Base-by-base conservation (phyloP, 2,113 vertebrate species). In the Gallinago undulata region DNA sequence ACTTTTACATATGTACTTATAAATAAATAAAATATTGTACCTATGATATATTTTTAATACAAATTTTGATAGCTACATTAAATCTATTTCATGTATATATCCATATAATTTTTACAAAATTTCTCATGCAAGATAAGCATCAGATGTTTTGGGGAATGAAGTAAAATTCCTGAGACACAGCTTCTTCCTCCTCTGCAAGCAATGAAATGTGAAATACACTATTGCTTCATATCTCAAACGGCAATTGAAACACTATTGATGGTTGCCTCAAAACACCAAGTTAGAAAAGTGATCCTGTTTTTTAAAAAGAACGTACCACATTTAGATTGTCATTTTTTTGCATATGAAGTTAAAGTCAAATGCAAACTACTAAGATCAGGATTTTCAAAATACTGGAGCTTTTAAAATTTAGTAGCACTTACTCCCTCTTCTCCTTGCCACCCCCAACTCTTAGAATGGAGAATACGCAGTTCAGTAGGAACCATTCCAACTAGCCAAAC, bases 111-210 rank as follows among this genome's bases (percentile, higher is more conserved):
- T 92, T 76, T 45, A 77, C 6, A 86, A 93, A 75, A 90, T 47
- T 84, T 88, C 76, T 87, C 14, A 87, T 37, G 51, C 56, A 89
- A 96, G 33, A 89, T 86, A 93, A 96, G 89, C 68, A 93, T 96
- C 94, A 97, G 84, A 89, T 95, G 70, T 92, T 94, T 94, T 82
- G 87, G 93, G 64, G 80, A 81, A 94, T 89, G 74, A 95, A 95
- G 53, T 92, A 60, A 89, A 96, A 94, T 73, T 94, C 84, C 74
- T 60, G 39, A 94, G 48, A 77, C 11, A 11, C 19, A 79, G 57
- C 48, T 94, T 91, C 91, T 89, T 94, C 93, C 77, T 89, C 51
- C 87, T 89, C 91, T 89, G 84, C 95, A 95, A 93, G 89, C 66
- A 93, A 59, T 31, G 74, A 89, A 89, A 92, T 73, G 53, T 31